These are phyloP conservation scores for Eueremaeus valkanovi DNA, from an alignment of 2,888 invertebrate species.

Conservation along the genomic window DNA sequence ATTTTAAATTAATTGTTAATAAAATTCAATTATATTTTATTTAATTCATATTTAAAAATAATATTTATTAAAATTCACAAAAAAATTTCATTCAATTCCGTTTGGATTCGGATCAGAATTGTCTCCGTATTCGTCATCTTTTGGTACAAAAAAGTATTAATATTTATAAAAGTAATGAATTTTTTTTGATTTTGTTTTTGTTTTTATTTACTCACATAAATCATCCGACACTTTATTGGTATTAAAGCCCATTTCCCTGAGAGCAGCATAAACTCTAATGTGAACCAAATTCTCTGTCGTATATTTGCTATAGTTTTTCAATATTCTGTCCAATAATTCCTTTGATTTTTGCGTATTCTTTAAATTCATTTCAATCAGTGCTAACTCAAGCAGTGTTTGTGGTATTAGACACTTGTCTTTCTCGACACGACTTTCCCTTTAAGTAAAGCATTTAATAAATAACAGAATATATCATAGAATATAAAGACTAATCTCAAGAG, in stretches of 20 bases:
- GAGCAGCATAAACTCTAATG: constrained; percentile 4
- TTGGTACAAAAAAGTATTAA: no score
- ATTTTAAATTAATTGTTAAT: no score
- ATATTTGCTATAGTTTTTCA: background rate
- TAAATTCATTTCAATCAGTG: background rate
- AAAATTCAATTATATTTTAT: no score
- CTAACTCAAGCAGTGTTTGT: constrained; percentile 1
- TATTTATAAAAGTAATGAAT: no score
- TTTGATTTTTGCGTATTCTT: background rate
- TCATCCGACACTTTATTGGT: background rate
- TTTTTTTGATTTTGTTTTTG: background rate
- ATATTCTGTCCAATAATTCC: background rate
- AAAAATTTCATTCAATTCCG: no score
- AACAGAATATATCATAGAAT: background rate
- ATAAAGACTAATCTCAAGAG: no score
- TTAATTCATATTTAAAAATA: no score
- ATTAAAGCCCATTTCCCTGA: constrained; percentile 10
- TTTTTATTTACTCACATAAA: background rate
- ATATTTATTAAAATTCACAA: no score
- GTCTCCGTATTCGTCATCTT: no score
- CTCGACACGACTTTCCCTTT: background rate
- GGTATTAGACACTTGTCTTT: constrained; percentile 1
- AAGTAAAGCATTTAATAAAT: background rate
- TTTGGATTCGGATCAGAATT: no score
- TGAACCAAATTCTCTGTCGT: constrained; percentile 20